Conservation (phyloP, 2,113 vertebrate genomes). For the Cacatua alba region DNA sequence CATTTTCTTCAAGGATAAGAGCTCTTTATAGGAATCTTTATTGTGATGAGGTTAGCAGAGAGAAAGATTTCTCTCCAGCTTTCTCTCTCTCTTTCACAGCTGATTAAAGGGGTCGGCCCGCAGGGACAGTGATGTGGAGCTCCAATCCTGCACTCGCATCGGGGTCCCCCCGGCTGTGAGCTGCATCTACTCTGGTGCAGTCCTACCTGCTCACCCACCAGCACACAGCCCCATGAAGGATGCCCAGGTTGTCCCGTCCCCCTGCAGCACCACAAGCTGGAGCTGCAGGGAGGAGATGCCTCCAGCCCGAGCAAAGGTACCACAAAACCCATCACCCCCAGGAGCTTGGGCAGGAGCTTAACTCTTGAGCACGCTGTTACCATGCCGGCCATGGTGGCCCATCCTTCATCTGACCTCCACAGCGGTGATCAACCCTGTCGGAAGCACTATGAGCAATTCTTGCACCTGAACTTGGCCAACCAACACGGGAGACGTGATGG, state of each 20-base stretch:
- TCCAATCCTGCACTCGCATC: neutral
- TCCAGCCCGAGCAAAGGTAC: neutral
- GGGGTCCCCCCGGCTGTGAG: neutral
- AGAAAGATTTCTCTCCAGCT: constrained; percentile 54
- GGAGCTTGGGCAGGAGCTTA: neutral
- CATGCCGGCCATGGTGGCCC: rapidly evolving
- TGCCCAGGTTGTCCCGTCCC: rapidly evolving
- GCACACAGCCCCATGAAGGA: neutral
- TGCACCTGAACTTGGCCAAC: neutral
- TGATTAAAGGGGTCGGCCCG: constrained; percentile 1
- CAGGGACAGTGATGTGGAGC: neutral
- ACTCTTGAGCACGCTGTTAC: rapidly evolving
- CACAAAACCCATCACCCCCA: rapidly evolving
- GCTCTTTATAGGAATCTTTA: constrained; percentile 65
- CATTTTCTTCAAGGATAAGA: constrained; percentile 71
- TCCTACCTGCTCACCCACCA: neutral
- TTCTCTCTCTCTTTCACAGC: constrained; percentile 57
- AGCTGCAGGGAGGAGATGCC: neutral
- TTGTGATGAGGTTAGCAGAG: constrained; percentile 61
- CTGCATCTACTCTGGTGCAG: neutral
- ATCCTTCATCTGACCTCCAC: neutral
- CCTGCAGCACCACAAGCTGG: neutral
- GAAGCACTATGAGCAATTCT: neutral
- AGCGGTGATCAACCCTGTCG: rapidly evolving
- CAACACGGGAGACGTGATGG: neutral